A percentile compares a stretch with the other conserved stretches of the same genome.
These are phyloP conservation scores for Acrobasis consociella DNA, from an alignment of 2,888 invertebrate species.

Conservation along the genomic window DNA sequence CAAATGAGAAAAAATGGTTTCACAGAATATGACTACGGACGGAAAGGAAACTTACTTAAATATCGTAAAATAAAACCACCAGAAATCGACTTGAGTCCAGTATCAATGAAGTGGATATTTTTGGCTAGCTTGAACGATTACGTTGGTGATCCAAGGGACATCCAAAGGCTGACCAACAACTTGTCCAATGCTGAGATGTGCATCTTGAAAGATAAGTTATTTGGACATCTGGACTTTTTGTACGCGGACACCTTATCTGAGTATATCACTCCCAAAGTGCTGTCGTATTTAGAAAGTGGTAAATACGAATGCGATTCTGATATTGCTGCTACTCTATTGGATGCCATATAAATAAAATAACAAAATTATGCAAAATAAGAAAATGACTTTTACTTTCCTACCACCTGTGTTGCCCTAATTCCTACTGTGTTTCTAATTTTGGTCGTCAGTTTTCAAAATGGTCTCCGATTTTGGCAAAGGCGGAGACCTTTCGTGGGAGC, in stretches of 20 bases:
- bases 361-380: too few species aligned
- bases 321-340: neutral
- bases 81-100: slow-evolving; percentile 34
- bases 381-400: too few species aligned
- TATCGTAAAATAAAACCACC: slow-evolving; percentile 40
- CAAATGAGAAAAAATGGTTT: slow-evolving; percentile 43
- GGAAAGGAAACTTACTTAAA: slow-evolving; percentile 30
- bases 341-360: too few species aligned
- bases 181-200: slow-evolving; percentile 37
- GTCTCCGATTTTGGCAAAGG: too few species aligned
- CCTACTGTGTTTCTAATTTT: too few species aligned
- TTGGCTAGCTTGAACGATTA: slow-evolving; percentile 42
- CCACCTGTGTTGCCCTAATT: too few species aligned
- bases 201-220: slow-evolving; percentile 39
- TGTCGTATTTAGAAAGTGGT: slow-evolving; percentile 34
- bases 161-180: slow-evolving; percentile 32
- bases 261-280: slow-evolving; percentile 40
- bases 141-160: slow-evolving; percentile 38
- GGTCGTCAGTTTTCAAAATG: too few species aligned
- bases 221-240: slow-evolving; percentile 47
- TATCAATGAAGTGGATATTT: slow-evolving; percentile 39
- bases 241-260: slow-evolving; percentile 43
- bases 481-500: too few species aligned
- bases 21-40: slow-evolving; percentile 40
- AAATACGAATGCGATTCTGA: neutral